Evolutionary conservation across 2,888 invertebrate genomes (phyloP), one percentile per base, ranked within the genome.

Genomic region (Incurvaria masculella): DNA sequence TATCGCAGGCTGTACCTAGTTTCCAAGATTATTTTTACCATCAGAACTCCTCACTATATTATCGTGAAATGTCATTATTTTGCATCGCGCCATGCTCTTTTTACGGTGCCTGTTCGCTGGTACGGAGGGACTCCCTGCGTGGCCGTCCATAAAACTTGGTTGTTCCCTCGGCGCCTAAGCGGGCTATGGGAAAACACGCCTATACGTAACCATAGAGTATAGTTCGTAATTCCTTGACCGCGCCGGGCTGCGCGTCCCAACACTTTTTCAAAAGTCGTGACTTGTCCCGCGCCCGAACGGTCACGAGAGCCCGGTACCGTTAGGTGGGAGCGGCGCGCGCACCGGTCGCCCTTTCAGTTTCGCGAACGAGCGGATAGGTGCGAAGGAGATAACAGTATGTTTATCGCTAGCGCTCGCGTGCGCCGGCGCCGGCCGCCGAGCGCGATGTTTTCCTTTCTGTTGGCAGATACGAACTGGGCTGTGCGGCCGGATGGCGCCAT

Each of bases 201-300:
- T 33, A 14, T 6, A 14, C 8, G 11, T 33, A 33, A 33, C 33
- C 33, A 14, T 33, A 23, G 23, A 23, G 23, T 10, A 10, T 33
- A 33, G 8, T 33, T n/a, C 33, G 33, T 33, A 33, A 33, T 33
- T 33, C 33, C 33, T 33, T 33, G 33, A 33, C 33, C 33, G 23
- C 23, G 33, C 11, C 33, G 11, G 14, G 41, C 41, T 10, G n/a
- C 6, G 41, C 41, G 41, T 18, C 65, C 74, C 69, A 63, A 70
- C 73, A 75, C 72, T 74, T 76, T 76, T 78, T 73, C 71, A 72
- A 74, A 72, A 72, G 41, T 74, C 78, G 78, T 78, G 78, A 78
- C 78, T 69, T 60, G 70, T 61, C 67, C 67, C 63, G 63, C 58
- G 66, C 44, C 41, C 51, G 45, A 46, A 39, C 40, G 42, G 11